These are phyloP conservation scores for Dicrostonyx torquatus DNA, from an alignment of 2,797 vertebrate genomes.

Conservation along the genomic window DNA sequence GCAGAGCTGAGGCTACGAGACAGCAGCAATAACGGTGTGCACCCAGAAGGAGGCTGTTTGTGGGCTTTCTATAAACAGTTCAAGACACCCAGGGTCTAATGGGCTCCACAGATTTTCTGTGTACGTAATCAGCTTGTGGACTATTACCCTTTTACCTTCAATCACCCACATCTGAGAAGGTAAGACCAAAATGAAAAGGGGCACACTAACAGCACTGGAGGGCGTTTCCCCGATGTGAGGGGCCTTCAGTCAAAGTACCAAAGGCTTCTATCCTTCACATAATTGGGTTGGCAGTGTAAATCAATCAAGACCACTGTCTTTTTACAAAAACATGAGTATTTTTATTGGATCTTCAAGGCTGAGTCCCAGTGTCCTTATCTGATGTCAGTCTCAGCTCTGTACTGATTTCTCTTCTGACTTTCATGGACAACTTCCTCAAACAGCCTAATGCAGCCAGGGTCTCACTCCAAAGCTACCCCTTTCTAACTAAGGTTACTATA, in stretches of 20 bases:
- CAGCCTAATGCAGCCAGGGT: constrained; percentile 77
- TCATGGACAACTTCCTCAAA: constrained; percentile 53
- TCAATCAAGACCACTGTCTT: constrained; percentile 75
- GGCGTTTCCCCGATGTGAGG: constrained; percentile 28
- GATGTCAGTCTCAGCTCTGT: constrained; percentile 67
- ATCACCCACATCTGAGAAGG: constrained; percentile 61
- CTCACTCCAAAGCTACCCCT: constrained; percentile 84
- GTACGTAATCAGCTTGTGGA: constrained; percentile 53
- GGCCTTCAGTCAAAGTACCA: constrained; percentile 60
- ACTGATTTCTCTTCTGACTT: constrained; percentile 54
- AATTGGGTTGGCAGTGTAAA: constrained; percentile 81
- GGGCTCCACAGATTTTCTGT: constrained; percentile 68
- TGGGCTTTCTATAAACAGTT: constrained; percentile 78
- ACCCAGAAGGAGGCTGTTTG: constrained; percentile 72
- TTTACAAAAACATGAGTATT: constrained; percentile 42
- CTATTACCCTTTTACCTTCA: constrained; percentile 71
- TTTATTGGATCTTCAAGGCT: constrained; percentile 76
- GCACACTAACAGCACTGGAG: constrained; percentile 71
- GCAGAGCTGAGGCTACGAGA: constrained; percentile 81
- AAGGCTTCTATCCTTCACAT: constrained; percentile 73
- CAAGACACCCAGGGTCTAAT: constrained; percentile 72
- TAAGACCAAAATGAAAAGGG: constrained; percentile 59
- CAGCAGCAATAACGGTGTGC: constrained; percentile 67
- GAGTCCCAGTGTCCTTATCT: constrained; percentile 57
- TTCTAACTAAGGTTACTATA: constrained; percentile 83